phyloP scores from a whole-genome alignment of 2,797 vertebrate genomes.

The Ibycter americanus region DNA sequence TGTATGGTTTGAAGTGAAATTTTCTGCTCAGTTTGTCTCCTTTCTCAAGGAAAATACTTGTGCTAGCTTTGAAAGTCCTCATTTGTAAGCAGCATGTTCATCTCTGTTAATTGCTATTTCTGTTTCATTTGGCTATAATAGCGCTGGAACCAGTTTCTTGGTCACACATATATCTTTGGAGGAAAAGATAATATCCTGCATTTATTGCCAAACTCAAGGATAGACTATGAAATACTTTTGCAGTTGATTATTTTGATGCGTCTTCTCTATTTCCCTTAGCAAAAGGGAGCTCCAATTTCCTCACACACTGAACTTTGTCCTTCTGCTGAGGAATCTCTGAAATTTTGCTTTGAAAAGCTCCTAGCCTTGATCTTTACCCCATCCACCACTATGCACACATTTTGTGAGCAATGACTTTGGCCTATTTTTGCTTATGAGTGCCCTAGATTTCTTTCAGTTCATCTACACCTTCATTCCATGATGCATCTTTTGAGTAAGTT shows the following conservation, averaged over 20 bases:
- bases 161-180: background rate
- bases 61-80: background rate
- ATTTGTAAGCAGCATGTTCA: background rate
- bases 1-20: background rate
- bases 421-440: background rate
- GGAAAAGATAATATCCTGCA: background rate
- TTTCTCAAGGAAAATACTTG: background rate
- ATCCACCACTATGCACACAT: background rate
- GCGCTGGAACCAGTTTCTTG: background rate
- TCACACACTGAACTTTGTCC: background rate
- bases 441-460: background rate
- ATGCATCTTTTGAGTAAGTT: background rate
- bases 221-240: background rate
- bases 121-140: background rate
- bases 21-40: background rate
- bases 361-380: background rate
- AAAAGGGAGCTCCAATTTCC: background rate
- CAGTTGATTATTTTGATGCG: background rate
- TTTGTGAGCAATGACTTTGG: background rate
- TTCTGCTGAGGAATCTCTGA: background rate
- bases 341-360: background rate
- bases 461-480: background rate
- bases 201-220: background rate
- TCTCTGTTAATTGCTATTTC: background rate
- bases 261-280: background rate